Conservation (phyloP, 2,113 vertebrate genomes). For the Oryzias melastigma region DNA sequence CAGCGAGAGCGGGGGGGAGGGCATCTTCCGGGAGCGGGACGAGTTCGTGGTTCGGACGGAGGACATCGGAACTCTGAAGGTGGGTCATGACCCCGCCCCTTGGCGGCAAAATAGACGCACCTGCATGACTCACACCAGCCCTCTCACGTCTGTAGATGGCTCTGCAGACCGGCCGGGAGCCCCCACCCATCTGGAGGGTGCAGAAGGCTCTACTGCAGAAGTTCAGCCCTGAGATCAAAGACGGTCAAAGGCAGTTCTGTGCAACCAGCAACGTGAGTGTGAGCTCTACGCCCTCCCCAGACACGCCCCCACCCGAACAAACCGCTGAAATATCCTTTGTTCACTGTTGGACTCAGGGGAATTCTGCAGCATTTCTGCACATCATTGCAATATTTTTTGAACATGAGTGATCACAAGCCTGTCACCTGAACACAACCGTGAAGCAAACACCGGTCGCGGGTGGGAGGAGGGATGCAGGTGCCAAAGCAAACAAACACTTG, state of each 20-base stretch:
- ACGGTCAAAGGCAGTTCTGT: slow-evolving; percentile 91
- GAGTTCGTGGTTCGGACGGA: slow-evolving; percentile 89
- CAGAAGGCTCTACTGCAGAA: slow-evolving; percentile 94
- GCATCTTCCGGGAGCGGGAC: slow-evolving; percentile 88
- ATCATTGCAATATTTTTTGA: too few relatives aligned
- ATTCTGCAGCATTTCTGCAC: too few relatives aligned
- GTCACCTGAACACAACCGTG: too few relatives aligned
- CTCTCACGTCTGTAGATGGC: slow-evolving; percentile 75
- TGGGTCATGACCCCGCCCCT: slow-evolving; percentile 36
- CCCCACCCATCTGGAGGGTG: slow-evolving; percentile 91
- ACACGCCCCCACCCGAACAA: too few relatives aligned
- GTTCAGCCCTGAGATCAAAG: slow-evolving; percentile 93
- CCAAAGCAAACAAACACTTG: too few relatives aligned
- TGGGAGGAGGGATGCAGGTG: too few relatives aligned
- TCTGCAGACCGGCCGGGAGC: slow-evolving; percentile 87
- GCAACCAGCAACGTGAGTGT: slow-evolving; percentile 90
- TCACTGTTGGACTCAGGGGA: too few relatives aligned
- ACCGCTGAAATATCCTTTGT: too few relatives aligned
- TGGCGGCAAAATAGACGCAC: not conserved
- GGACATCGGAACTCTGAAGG: slow-evolving; percentile 87
- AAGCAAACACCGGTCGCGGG: too few relatives aligned
- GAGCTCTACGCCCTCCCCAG: too few relatives aligned
- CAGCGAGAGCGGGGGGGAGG: slow-evolving; percentile 86
- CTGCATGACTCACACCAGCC: not conserved
- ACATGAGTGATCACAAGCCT: too few relatives aligned